Percentiles rank a stretch among this genome's conserved stretches.
Conservation (phyloP, 2,113 vertebrate genomes). For the Myxocyprinus asiaticus region DNA sequence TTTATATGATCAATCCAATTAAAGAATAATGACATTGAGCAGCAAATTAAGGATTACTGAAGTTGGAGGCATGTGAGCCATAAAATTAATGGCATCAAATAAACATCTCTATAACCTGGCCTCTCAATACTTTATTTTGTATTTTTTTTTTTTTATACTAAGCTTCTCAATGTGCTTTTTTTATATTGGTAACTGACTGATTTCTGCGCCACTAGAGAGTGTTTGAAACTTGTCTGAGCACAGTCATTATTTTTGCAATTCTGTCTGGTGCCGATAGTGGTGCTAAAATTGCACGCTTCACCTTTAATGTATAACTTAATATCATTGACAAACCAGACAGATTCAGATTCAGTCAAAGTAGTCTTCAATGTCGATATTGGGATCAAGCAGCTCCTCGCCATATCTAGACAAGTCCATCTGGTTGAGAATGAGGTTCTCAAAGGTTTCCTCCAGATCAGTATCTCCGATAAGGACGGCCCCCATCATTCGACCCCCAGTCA, state of each 20-base stretch:
- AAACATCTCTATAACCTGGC: too few species aligned
- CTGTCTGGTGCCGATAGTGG: too few species aligned
- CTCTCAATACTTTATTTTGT: too few species aligned
- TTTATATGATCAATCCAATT: background rate
- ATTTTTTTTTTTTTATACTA: too few species aligned
- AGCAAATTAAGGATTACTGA: background rate
- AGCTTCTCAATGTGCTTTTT: too few species aligned
- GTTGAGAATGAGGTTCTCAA: constrained; percentile 97
- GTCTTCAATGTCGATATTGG: constrained; percentile 93
- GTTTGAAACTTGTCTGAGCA: too few species aligned
- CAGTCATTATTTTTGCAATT: too few species aligned
- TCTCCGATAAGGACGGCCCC: constrained; percentile 94
- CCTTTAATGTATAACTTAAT: background rate
- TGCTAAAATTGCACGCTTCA: too few species aligned
- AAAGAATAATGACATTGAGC: background rate
- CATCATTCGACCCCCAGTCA: constrained; percentile 87
- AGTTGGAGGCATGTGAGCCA: background rate
- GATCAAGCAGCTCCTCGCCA: constrained; percentile 89
- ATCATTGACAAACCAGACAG: background rate
- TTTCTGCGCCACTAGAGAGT: too few species aligned
- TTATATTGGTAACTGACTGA: too few species aligned
- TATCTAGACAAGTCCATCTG: constrained; percentile 93
- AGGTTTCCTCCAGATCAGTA: constrained; percentile 94
- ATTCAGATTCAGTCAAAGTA: constrained; percentile 89
- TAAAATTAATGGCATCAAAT: too few species aligned